Conservation (phyloP, 2,797 vertebrate genomes). For the Adrianichthys oophorus region DNA sequence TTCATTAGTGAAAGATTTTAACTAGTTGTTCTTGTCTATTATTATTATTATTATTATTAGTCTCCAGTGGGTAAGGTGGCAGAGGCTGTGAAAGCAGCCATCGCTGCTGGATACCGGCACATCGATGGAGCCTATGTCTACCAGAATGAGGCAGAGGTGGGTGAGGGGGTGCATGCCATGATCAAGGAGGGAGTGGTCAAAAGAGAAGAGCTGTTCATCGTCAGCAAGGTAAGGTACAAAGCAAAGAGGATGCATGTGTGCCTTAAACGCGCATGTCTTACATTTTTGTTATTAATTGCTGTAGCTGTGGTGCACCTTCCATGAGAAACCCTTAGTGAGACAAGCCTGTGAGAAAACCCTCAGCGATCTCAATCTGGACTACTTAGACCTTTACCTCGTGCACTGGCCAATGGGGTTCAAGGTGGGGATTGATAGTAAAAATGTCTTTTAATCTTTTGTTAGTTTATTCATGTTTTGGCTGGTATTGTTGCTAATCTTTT, state of each 20-base stretch:
- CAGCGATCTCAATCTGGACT: slow-evolving; percentile 84
- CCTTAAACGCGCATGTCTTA: neutral
- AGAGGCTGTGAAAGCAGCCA: slow-evolving; percentile 80
- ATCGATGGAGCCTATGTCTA: slow-evolving; percentile 85
- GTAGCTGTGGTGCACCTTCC: slow-evolving; percentile 90
- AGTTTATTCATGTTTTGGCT: neutral
- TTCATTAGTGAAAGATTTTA: neutral
- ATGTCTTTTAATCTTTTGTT: neutral
- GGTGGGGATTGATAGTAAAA: slow-evolving; percentile 61
- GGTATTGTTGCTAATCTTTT: neutral
- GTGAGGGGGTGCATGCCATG: slow-evolving; percentile 79
- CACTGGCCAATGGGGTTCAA: slow-evolving; percentile 90
- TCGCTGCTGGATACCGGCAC: slow-evolving; percentile 83
- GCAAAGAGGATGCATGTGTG: neutral
- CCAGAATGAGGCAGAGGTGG: slow-evolving; percentile 85
- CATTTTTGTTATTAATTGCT: neutral
- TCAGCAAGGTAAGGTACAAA: slow-evolving; percentile 84
- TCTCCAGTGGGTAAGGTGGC: slow-evolving; percentile 83
- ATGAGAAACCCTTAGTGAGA: slow-evolving; percentile 83
- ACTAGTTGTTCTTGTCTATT: neutral
- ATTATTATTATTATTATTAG: slow-evolving; percentile 51
- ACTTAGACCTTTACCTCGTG: slow-evolving; percentile 89
- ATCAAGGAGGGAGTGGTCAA: slow-evolving; percentile 83
- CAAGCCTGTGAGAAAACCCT: slow-evolving; percentile 85
- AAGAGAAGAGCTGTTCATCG: slow-evolving; percentile 86